Percentiles rank a stretch among this genome's conserved stretches.
These are phyloP conservation scores for Callospermophilus lateralis DNA, from an alignment of 2,113 vertebrate species.

Conservation along the genomic window DNA sequence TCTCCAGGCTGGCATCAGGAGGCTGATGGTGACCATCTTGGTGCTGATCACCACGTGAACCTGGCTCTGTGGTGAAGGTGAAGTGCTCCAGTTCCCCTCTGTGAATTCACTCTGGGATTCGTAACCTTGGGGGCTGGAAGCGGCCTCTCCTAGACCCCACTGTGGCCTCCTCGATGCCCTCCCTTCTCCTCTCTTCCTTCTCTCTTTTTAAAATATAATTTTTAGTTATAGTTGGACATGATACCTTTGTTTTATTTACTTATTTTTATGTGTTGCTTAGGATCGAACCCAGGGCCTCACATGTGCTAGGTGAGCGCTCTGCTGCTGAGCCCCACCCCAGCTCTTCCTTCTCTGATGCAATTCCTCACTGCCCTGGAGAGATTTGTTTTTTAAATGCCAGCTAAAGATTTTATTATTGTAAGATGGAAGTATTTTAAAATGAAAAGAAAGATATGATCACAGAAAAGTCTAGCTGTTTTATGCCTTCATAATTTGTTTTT, in stretches of 20 bases:
- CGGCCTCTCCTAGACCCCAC: too few species aligned
- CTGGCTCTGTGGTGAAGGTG: too few species aligned
- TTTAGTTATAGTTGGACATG: too few species aligned
- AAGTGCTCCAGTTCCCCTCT: neutral
- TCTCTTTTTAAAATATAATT: too few species aligned
- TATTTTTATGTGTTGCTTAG: too few species aligned
- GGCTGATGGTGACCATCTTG: fast-evolving
- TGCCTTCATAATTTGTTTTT: neutral
- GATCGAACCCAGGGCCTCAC: too few species aligned
- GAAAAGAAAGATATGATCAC: neutral
- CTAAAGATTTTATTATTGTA: neutral
- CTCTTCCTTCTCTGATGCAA: neutral
- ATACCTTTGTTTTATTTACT: too few species aligned
- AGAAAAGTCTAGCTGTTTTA: neutral
- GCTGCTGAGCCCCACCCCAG: too few species aligned
- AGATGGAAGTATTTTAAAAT: neutral
- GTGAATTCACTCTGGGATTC: neutral
- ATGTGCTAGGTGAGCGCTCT: too few species aligned
- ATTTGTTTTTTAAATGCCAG: neutral
- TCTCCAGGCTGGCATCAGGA: fast-evolving
- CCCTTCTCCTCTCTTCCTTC: neutral
- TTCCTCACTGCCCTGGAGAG: neutral
- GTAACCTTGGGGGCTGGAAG: neutral
- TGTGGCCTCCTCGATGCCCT: neutral
- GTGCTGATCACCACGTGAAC: neutral